Percentiles rank a stretch among this genome's conserved stretches.
Evolutionary conservation across 2,797 vertebrate genomes (phyloP).

Genomic region (Tauraco hartlaubi): DNA sequence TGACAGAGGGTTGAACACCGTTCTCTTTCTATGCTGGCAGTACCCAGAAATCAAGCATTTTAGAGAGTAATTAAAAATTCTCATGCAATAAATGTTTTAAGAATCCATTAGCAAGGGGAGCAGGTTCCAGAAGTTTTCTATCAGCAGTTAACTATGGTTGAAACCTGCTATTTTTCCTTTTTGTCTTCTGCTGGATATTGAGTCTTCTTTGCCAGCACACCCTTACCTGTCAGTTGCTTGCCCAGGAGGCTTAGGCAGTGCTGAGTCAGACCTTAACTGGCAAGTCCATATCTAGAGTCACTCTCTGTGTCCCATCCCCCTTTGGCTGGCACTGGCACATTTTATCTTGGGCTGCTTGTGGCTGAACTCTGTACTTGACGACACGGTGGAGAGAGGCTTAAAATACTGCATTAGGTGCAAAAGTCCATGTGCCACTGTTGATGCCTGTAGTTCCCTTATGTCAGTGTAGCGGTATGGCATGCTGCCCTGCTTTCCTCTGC

Average conservation of each 20-base stretch:
- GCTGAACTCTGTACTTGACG: slow-evolving; percentile 34
- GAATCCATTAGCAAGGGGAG: background rate
- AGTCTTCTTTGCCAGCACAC: background rate
- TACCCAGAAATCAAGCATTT: background rate
- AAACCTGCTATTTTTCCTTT: background rate
- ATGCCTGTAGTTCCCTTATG: background rate
- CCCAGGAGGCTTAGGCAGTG: background rate
- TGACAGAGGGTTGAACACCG: background rate
- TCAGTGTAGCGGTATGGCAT: background rate
- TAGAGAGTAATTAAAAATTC: background rate
- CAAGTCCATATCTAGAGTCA: background rate
- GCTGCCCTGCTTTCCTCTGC: background rate
- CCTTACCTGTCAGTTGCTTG: background rate
- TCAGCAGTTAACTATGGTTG: background rate
- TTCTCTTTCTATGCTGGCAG: background rate
- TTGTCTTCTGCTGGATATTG: background rate
- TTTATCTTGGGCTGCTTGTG: background rate
- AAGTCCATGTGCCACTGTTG: slow-evolving; percentile 14
- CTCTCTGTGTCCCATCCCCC: background rate
- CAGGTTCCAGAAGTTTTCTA: background rate
- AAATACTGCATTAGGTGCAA: slow-evolving; percentile 44
- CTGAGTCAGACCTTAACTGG: background rate
- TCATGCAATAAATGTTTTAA: background rate
- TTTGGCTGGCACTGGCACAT: background rate
- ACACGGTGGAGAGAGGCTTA: background rate